Conservation (phyloP, 2,113 vertebrate species). For the Dipodomys ordii region DNA sequence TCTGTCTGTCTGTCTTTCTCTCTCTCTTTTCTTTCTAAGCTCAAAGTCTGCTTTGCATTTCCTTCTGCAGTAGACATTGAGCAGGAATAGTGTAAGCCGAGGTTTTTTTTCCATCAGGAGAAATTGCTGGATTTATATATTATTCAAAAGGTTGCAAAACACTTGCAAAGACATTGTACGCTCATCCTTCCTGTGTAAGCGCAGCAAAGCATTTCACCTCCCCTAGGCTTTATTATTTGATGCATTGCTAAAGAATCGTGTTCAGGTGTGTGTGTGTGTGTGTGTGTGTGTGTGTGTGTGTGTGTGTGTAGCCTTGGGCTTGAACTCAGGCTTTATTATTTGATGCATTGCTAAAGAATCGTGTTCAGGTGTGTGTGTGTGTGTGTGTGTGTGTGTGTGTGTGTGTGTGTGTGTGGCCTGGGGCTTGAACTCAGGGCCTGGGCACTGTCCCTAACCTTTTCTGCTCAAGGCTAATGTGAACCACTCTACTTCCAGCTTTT, state of each 20-base stretch:
- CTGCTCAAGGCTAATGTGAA: too few species aligned
- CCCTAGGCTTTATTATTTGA: not conserved
- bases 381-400: too few species aligned
- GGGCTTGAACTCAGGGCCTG: too few species aligned
- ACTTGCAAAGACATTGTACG: not conserved
- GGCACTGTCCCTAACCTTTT: too few species aligned
- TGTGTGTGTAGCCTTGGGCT: too few species aligned
- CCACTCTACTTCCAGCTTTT: too few species aligned
- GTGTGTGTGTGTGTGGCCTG: too few species aligned
- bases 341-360: not conserved
- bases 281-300: too few species aligned
- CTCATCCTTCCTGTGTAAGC: not conserved
- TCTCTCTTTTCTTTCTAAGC: not conserved
- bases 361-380: too few species aligned
- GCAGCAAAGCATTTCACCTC: not conserved
- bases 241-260: not conserved
- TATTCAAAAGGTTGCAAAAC: too few species aligned
- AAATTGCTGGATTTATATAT: not conserved
- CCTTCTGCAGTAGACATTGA: fast-evolving
- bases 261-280: not conserved
- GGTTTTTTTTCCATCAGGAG: not conserved
- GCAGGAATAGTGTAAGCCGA: fast-evolving
- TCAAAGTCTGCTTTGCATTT: not conserved
- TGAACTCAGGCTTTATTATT: not conserved
- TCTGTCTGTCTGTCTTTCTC: too few species aligned